Conservation (phyloP, 2,797 vertebrate genomes). For the Pteronotus mesoamericanus region DNA sequence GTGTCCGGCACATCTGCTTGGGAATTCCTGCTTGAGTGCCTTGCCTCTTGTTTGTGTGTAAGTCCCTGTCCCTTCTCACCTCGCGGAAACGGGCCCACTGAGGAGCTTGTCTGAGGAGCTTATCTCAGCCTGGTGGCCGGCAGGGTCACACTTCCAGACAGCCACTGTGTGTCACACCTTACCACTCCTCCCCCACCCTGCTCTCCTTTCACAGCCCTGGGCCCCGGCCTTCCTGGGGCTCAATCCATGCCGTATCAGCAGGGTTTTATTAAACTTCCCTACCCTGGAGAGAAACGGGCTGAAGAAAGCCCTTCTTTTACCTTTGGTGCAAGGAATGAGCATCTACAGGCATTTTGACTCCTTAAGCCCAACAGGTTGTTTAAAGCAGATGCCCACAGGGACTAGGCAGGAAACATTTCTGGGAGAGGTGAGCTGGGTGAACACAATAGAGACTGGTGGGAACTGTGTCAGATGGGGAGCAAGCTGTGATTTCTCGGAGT, state of each 20-base stretch:
- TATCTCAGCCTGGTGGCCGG: slow-evolving; percentile 62
- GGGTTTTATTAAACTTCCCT: slow-evolving; percentile 45
- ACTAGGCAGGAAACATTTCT: neutral
- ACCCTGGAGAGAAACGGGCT: neutral
- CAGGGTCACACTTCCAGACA: slow-evolving; percentile 54
- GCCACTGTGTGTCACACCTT: slow-evolving; percentile 39
- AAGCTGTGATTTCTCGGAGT: neutral
- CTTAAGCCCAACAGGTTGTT: neutral
- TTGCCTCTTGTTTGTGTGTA: slow-evolving; percentile 57
- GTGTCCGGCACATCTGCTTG: slow-evolving; percentile 9
- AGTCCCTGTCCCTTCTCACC: slow-evolving; percentile 69
- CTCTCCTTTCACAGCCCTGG: slow-evolving; percentile 5
- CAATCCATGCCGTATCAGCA: neutral
- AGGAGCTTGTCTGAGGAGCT: slow-evolving; percentile 73
- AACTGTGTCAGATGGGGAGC: no score
- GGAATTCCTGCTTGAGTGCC: slow-evolving; percentile 56
- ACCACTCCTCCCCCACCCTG: neutral
- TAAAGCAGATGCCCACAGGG: neutral
- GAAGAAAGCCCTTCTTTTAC: slow-evolving; percentile 24
- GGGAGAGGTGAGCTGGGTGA: neutral
- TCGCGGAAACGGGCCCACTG: slow-evolving; percentile 55
- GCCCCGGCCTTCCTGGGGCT: neutral
- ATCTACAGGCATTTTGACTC: neutral
- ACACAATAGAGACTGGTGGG: neutral
- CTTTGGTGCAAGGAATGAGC: neutral